Base-by-base conservation (phyloP, 2,113 vertebrate genomes). In the Petrocephalus microphthalmus region DNA sequence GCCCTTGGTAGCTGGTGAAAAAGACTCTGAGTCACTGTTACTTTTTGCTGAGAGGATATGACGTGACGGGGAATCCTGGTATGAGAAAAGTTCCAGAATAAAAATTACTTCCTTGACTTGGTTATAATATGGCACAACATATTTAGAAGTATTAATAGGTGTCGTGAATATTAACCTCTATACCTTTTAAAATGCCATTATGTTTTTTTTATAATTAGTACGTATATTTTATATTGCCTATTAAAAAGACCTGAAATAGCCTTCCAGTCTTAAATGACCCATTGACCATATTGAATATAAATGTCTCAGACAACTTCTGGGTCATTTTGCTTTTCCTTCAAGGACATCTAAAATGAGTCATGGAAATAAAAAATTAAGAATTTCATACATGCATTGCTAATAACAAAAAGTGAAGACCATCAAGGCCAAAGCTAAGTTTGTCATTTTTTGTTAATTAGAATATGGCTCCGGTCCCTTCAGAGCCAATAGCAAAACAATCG, bases 361-460 rank as follows among this genome's bases (percentile, higher is more conserved):
- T 84, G n/a, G 45, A 51, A 84, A 52, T 42, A 84, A 52, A 49
- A 51, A 49, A 51, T 51, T 7, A 25, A 15, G 11, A 83, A 20
- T 20, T 53, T 37, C 6, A 42, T 17, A 53, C 29, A 47, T 56
- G 71, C 51, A 25, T 47, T 78, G 25, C 51, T n/a, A 29, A 81
- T 81, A 20, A 53, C 81, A 81, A 20, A 42, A 88, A 81, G 25
- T 19, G 11, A 25, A 54, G 20, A n/a, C 25, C 6, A 11, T 42
- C 45, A 56, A 64, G 84, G 84, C 84, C 52, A 86, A 64, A 85
- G 5, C 51, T 29, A 8, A 8, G n/a, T 83, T 56, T 86, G 81
- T 71, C 86, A 87, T 88, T 74, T 89, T 89, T 85, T 51, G 33
- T 89, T 89, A 90, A 89, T 89, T 90, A 88, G 86, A 53, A 67